These are phyloP conservation scores for Syndactyla subalaris DNA, from an alignment of 2,797 vertebrate species.

Conservation along the genomic window DNA sequence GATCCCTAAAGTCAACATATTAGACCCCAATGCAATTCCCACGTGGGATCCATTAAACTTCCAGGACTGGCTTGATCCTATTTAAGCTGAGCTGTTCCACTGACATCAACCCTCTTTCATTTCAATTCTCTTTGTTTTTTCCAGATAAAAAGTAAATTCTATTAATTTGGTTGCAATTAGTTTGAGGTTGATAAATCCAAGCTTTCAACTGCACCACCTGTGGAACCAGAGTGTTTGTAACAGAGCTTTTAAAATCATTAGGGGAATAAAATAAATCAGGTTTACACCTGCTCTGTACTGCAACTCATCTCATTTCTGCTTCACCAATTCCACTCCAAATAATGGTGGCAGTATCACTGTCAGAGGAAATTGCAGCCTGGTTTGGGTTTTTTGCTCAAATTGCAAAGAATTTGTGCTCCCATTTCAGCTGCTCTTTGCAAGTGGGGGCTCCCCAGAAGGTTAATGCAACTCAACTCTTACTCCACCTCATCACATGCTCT, in stretches of 20 bases:
- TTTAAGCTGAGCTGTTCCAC: not conserved
- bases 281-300: constrained; percentile 35
- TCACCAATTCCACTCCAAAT: constrained; percentile 39
- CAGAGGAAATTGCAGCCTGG: not conserved
- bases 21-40: not conserved
- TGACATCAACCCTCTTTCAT: not conserved
- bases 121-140: not conserved
- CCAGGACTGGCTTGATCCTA: not conserved
- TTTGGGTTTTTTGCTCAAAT: not conserved
- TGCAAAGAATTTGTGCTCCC: not conserved
- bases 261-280: constrained; percentile 45
- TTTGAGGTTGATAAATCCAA: constrained; percentile 22
- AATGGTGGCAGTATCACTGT: not conserved
- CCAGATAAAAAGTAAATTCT: constrained; percentile 40
- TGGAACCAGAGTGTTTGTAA: constrained; percentile 8
- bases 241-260: constrained; percentile 43
- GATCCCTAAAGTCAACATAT: not conserved
- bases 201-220: constrained; percentile 49
- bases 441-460: not conserved
- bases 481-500: not conserved
- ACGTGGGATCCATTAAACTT: fast-evolving
- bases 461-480: not conserved
- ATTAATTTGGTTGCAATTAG: constrained; percentile 61
- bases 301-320: constrained; percentile 22
- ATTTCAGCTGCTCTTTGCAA: not conserved